Percentiles rank a stretch among this genome's conserved stretches.
Evolutionary conservation across 2,797 vertebrate species (phyloP).

Genomic region (Enteromius thamalakanensis): DNA sequence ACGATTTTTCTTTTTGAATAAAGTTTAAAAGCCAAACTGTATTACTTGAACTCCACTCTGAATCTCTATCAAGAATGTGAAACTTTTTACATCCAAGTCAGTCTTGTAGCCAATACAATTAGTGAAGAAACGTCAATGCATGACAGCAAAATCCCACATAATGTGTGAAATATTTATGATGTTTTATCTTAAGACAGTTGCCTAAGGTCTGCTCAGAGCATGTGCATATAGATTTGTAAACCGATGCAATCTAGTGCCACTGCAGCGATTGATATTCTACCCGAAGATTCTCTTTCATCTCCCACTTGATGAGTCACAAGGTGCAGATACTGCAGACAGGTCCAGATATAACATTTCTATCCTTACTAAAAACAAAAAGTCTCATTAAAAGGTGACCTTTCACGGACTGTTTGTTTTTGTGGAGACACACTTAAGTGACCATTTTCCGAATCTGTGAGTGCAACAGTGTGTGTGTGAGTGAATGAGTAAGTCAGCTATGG

Average conservation of each 20-base stretch:
- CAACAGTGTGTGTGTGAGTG: neutral
- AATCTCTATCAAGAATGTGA: neutral
- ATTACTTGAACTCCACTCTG: neutral
- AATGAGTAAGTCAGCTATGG: conserved; percentile 7
- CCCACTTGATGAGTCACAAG: neutral
- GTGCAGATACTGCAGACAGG: neutral
- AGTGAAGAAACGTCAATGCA: conserved; percentile 11
- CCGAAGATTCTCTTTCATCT: neutral
- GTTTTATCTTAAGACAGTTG: conserved; percentile 22
- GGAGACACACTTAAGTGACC: neutral
- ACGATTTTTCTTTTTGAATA: neutral
- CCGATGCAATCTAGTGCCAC: conserved; percentile 16
- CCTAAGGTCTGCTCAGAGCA: conserved; percentile 37
- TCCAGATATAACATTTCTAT: conserved; percentile 14
- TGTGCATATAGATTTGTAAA: conserved; percentile 26
- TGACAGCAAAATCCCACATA: conserved; percentile 6
- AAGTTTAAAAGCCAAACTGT: neutral
- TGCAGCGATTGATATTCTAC: neutral
- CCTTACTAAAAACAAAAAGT: neutral
- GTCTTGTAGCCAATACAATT: neutral
- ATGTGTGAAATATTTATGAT: neutral
- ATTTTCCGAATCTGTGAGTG: neutral
- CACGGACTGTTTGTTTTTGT: conserved; percentile 17
- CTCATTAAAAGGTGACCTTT: conserved; percentile 37
- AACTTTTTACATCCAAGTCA: neutral